phyloP scores from a whole-genome alignment of 1,140 invertebrate genomes.

The Heliconius hewitsoni region DNA sequence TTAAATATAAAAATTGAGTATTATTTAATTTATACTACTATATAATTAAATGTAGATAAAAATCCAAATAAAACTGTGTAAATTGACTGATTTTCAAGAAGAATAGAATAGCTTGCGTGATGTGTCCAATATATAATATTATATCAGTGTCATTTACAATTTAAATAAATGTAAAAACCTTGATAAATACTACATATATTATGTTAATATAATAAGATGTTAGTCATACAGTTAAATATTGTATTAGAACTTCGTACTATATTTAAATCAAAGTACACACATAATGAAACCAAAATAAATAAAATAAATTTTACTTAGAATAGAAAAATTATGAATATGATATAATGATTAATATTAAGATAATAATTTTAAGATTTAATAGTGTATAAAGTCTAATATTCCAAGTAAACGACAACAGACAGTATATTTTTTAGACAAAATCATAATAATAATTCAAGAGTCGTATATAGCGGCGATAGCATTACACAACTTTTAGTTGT shows the following conservation, averaged over 20 bases:
- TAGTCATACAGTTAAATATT: neutral
- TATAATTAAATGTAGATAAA: neutral
- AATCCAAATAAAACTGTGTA: constrained; percentile 9
- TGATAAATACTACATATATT: neutral
- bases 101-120: constrained; percentile 8
- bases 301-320: no score
- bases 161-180: neutral
- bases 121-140: neutral
- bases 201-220: neutral
- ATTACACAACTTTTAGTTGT: no score
- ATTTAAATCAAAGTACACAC: no score
- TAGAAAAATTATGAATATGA: no score
- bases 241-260: neutral
- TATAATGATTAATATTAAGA: neutral
- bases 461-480: no score
- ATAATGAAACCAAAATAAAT: no score
- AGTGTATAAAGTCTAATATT: neutral
- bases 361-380: neutral
- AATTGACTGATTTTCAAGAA: constrained; percentile 13
- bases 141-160: neutral
- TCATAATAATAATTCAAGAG: no score
- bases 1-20: neutral
- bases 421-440: neutral
- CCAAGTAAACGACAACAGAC: neutral
- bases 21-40: neutral